Base-by-base conservation (phyloP, 2,888 invertebrate species). In the Hybos culiciformis region DNA sequence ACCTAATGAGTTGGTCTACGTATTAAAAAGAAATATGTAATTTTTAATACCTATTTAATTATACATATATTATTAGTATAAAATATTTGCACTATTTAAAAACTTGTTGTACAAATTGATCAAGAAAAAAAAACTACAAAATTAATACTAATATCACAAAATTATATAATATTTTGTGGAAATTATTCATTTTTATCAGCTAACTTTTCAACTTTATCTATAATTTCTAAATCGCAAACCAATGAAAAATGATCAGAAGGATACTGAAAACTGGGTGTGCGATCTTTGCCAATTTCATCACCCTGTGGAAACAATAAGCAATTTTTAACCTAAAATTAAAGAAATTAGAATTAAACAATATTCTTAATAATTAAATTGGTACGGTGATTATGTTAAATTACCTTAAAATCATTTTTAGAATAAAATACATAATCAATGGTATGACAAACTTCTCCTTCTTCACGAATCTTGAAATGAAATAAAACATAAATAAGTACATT, bases 241-340 rank as follows among this genome's bases (percentile, higher is more conserved):
- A 84, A 67, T 1, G 82, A 80, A 54, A 84, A 77, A 58, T 84
- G 84, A 67, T 84, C 84, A 2, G 83, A 83, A 1, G 83, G 81
- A 62, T 83, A 83, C 41, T 67, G 62, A 50, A 72, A 69, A 41
- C 78, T 78, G 3, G 83, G 83, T 19, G 82, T 74, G 37, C 80
- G 69, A 50, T 73, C 69, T 41, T 70, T 66, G 2, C 83, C 83
- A 42, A 84, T 74, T 51, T 80, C 75, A 19, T 76, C 73, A 29
- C 68, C 78, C 1, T 70, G 69, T 0, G 83, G 82, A 46, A 83
- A 70, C 19, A 59, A 59, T 34, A 66, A 48, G 43, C 66, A 66
- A 50, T 66, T 66, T 45, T 58, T 60, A 8, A 66, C 58, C 66
- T 63, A 21, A 18, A 20, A 41, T 32, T 5, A 42, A 42, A 39